Percentiles rank a stretch among this genome's conserved stretches.
phyloP scores from a whole-genome alignment of 1,140 invertebrate genomes.

The Hylaeus volcanicus region DNA sequence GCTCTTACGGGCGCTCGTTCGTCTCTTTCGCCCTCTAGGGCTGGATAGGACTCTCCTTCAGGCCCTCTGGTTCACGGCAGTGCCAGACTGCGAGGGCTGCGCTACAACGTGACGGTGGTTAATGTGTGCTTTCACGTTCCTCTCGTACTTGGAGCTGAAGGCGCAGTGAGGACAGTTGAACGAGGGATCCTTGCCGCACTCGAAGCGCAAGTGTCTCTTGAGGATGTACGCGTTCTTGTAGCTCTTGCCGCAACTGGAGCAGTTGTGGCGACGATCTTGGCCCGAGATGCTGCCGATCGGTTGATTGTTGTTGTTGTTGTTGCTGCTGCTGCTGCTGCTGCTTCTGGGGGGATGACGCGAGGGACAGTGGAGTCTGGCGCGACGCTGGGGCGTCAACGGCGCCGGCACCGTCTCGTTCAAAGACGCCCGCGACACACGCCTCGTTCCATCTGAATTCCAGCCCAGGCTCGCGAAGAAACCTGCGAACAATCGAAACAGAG shows the following conservation, averaged over 20 bases:
- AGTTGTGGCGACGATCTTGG: slow-evolving; percentile 76
- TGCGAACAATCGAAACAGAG: slow-evolving; percentile 67
- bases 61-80: slow-evolving; percentile 63
- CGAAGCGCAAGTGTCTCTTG: slow-evolving; percentile 80
- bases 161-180: slow-evolving; percentile 81
- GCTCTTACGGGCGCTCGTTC: neutral
- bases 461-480: slow-evolving; percentile 76
- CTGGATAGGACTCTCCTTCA: neutral
- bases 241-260: slow-evolving; percentile 78
- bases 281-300: slow-evolving; percentile 59
- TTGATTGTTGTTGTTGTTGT: slow-evolving; percentile 66
- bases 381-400: slow-evolving; percentile 74
- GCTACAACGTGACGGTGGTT: slow-evolving; percentile 76
- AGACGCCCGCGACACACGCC: slow-evolving; percentile 23
- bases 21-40: neutral
- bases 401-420: slow-evolving; percentile 67
- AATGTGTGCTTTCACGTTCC: slow-evolving; percentile 79
- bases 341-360: slow-evolving; percentile 63
- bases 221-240: slow-evolving; percentile 80
- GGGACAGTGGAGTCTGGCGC: slow-evolving; percentile 73
- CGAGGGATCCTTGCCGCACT: slow-evolving; percentile 81
- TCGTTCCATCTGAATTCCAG: slow-evolving; percentile 69
- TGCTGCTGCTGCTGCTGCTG: slow-evolving; percentile 40
- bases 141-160: slow-evolving; percentile 80
- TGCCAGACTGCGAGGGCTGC: slow-evolving; percentile 33